A percentile compares a stretch with the other conserved stretches of the same genome.
These are phyloP conservation scores for Rambutsinella grinnellia DNA, from an alignment of 2,888 invertebrate genomes.

Conservation along the genomic window DNA sequence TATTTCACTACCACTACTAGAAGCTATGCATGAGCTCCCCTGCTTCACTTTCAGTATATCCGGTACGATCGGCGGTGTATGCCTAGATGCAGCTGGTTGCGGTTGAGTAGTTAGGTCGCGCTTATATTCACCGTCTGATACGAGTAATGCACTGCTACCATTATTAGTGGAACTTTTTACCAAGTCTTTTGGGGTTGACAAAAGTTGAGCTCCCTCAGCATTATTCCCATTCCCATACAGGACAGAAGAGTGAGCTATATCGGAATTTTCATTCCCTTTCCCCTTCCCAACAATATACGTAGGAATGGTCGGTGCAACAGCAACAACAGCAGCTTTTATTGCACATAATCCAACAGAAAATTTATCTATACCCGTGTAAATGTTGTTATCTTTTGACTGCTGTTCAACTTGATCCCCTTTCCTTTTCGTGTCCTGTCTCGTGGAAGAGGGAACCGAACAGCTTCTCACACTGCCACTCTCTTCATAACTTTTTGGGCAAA, in stretches of 20 bases:
- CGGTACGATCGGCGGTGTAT: constrained; percentile 20
- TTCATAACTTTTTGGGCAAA: constrained; percentile 37
- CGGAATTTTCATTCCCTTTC: background rate
- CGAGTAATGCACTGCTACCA: constrained; percentile 4
- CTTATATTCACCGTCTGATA: constrained; percentile 38
- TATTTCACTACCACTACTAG: constrained; percentile 1
- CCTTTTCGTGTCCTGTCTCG: constrained; percentile 6
- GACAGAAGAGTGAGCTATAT: too few relatives aligned
- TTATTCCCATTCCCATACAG: background rate
- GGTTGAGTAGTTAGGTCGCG: constrained; percentile 23
- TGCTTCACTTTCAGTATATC: constrained; percentile 49
- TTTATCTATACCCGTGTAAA: constrained; percentile 53
- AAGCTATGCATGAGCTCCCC: constrained; percentile 15
- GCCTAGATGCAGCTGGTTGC: background rate
- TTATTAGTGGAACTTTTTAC: constrained; percentile 13
- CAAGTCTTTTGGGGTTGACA: constrained; percentile 49
- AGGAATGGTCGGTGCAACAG: constrained; percentile 53
- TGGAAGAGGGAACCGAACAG: constrained; percentile 27
- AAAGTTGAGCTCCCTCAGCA: constrained; percentile 38
- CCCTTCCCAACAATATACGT: constrained; percentile 40
- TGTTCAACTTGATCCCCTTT: constrained; percentile 36
- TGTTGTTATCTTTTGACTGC: constrained; percentile 41
- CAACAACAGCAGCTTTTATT: constrained; percentile 54
- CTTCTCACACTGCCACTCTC: constrained; percentile 25
- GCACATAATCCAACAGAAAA: constrained; percentile 61